Evolutionary conservation across 2,888 invertebrate genomes (phyloP).

Genomic region (Volucella zonaria): DNA sequence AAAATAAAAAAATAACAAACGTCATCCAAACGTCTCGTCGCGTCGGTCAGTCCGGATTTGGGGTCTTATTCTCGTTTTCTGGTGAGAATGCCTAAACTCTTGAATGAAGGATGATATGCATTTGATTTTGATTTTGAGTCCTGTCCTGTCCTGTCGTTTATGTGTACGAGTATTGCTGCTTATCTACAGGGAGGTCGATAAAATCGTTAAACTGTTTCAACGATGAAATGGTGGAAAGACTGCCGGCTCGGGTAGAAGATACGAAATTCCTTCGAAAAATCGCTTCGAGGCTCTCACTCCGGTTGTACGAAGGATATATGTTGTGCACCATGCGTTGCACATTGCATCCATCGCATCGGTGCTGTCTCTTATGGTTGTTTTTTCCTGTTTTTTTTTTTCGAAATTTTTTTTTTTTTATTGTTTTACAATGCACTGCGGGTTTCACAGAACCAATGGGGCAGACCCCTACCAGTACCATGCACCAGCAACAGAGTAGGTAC

Average conservation of each 20-base stretch:
- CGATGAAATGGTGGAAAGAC: neutral
- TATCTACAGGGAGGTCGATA: conserved; percentile 74
- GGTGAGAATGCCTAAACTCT: conserved; percentile 38
- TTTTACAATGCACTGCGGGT: conserved; percentile 55
- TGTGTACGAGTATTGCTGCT: conserved; percentile 33
- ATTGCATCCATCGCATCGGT: conserved; percentile 14
- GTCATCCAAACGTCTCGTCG: conserved; percentile 24
- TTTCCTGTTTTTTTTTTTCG: no score
- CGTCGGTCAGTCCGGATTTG: conserved; percentile 23
- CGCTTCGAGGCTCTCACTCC: conserved; percentile 69
- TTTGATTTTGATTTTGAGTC: conserved; percentile 51
- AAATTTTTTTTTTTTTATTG: conserved; percentile 57
- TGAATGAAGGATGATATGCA: conserved; percentile 70
- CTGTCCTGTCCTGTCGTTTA: conserved; percentile 38
- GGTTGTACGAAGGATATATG: conserved; percentile 24
- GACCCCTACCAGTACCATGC: no score
- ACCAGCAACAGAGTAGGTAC: no score
- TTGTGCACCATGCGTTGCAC: conserved; percentile 35
- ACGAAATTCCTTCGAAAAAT: conserved; percentile 69
- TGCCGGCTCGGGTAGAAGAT: neutral
- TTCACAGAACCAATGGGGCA: conserved; percentile 1
- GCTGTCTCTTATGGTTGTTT: neutral
- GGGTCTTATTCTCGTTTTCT: conserved; percentile 20
- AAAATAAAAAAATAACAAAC: neutral
- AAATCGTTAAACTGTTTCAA: conserved; percentile 63